Conservation (phyloP, 2,113 vertebrate genomes). For the Orthonyx spaldingii region DNA sequence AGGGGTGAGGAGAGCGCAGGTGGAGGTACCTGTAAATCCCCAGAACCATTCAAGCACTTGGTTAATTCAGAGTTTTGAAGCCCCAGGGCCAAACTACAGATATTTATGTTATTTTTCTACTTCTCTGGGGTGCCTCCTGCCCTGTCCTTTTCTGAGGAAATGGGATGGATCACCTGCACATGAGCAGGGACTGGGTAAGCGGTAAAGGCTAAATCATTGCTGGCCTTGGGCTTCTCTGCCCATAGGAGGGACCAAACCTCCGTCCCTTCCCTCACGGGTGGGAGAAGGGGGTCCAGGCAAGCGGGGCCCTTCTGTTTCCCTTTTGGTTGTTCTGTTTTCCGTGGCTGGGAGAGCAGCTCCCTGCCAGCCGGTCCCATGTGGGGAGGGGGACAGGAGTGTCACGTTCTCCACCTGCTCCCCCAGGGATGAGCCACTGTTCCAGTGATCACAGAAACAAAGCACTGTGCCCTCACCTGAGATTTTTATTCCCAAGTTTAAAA, state of each 20-base stretch:
- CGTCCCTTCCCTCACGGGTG: rapidly evolving
- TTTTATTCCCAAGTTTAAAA: background rate
- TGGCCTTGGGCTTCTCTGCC: background rate
- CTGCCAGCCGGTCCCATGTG: rapidly evolving
- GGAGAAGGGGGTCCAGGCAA: background rate
- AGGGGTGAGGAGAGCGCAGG: background rate
- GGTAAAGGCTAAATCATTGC: background rate
- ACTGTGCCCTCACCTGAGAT: background rate
- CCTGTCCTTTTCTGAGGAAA: background rate
- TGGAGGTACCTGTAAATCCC: background rate
- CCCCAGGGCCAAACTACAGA: background rate
- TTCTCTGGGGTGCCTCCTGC: background rate
- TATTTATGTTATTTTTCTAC: background rate
- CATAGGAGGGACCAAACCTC: background rate
- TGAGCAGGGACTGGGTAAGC: background rate
- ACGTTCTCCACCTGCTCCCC: rapidly evolving
- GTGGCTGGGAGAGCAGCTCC: background rate
- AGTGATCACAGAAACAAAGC: background rate
- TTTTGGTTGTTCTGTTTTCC: background rate
- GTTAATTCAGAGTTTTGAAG: background rate
- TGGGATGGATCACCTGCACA: background rate
- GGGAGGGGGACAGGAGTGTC: rapidly evolving
- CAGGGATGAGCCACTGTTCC: background rate
- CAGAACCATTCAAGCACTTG: background rate
- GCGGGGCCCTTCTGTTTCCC: rapidly evolving